Conservation (phyloP, 2,113 vertebrate species). For the Pardalotus punctatus region DNA sequence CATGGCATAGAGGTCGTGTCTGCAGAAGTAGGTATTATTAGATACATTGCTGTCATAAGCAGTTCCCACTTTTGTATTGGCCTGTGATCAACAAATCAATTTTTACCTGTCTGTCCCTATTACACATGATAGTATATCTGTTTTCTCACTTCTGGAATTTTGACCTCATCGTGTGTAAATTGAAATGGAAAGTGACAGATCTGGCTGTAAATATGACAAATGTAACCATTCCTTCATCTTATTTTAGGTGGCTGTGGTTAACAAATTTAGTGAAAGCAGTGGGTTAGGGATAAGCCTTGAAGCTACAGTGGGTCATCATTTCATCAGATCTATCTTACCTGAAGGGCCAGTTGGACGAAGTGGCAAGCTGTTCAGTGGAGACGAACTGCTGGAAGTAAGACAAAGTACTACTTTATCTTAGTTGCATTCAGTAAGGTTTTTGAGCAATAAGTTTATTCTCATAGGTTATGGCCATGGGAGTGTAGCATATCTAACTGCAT, state of each 20-base stretch:
- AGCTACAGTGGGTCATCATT: constrained; percentile 88
- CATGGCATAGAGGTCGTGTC: neutral
- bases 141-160: neutral
- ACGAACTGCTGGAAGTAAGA: constrained; percentile 92
- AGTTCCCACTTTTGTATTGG: neutral
- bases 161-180: neutral
- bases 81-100: neutral
- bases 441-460: neutral
- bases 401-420: neutral
- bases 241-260: constrained; percentile 87
- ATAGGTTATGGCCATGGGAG: neutral
- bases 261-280: constrained; percentile 92
- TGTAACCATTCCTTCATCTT: neutral
- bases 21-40: neutral
- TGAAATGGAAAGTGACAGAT: neutral
- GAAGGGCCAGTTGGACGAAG: constrained; percentile 94
- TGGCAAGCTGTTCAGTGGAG: constrained; percentile 89
- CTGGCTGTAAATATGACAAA: neutral
- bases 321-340: constrained; percentile 91
- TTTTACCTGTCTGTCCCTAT: neutral
- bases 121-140: neutral
- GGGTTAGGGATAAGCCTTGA: constrained; percentile 95
- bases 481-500: neutral
- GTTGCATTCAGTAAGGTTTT: neutral
- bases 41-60: neutral